Conservation (phyloP, 2,113 vertebrate genomes). For the Gobius niger region DNA sequence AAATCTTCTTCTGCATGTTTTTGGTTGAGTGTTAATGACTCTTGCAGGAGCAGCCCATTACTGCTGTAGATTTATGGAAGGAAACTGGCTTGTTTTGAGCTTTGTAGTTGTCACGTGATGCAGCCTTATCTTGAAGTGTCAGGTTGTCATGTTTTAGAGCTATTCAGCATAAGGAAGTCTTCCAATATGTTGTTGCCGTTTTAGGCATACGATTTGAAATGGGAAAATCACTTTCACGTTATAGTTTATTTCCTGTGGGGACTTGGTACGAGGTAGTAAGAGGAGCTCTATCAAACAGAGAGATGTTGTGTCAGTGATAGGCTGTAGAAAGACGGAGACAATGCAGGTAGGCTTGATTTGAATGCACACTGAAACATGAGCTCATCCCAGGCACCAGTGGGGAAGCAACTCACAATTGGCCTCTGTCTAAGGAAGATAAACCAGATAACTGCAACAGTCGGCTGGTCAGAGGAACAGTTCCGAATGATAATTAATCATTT, state of each 20-base stretch:
- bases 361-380: constrained; percentile 71
- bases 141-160: constrained; percentile 32
- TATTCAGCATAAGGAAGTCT: background rate
- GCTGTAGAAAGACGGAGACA: constrained; percentile 65
- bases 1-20: background rate
- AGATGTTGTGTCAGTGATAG: constrained; percentile 27
- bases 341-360: constrained; percentile 61
- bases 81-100: constrained; percentile 22
- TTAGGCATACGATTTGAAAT: background rate
- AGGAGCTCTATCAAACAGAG: constrained; percentile 39
- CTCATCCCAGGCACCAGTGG: constrained; percentile 50
- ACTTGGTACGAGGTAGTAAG: constrained; percentile 9
- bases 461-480: constrained; percentile 45
- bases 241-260: constrained; percentile 3
- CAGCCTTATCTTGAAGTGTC: constrained; percentile 50
- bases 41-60: background rate
- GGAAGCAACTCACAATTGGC: constrained; percentile 54
- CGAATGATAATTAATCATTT: constrained; percentile 58
- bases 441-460: constrained; percentile 46
- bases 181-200: constrained; percentile 12
- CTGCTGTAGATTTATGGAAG: constrained; percentile 17
- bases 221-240: constrained; percentile 11
- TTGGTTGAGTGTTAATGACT: background rate
- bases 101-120: constrained; percentile 34
- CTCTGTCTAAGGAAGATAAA: constrained; percentile 59